These are phyloP conservation scores for Cordylochernes scorpioides DNA, from an alignment of 2,888 invertebrate species.

Conservation along the genomic window DNA sequence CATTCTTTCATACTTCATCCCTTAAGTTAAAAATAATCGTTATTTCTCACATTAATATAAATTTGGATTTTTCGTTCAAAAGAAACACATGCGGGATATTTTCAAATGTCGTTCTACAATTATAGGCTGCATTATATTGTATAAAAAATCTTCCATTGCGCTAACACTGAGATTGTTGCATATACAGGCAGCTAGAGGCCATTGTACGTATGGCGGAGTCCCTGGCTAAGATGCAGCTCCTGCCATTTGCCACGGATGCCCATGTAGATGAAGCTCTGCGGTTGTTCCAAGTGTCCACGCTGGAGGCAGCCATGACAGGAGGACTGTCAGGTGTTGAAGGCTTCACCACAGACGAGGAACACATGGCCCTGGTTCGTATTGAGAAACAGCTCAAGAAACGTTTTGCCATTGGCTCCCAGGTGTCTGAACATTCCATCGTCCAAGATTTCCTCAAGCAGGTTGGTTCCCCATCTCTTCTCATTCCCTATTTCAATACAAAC, in stretches of 20 bases:
- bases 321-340: conserved; percentile 85
- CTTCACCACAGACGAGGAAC: conserved; percentile 79
- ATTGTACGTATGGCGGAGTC: conserved; percentile 83
- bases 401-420: conserved; percentile 83
- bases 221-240: conserved; percentile 82
- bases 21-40: too few species aligned
- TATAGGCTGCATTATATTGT: too few species aligned
- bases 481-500: not conserved
- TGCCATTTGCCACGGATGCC: conserved; percentile 61
- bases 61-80: too few species aligned
- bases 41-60: too few species aligned
- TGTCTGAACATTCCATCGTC: conserved; percentile 74
- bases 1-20: too few species aligned
- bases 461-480: conserved; percentile 13
- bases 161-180: too few species aligned
- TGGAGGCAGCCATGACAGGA: conserved; percentile 82
- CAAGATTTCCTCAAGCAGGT: conserved; percentile 39
- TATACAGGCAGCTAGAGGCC: conserved; percentile 57
- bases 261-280: conserved; percentile 86
- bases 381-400: conserved; percentile 80
- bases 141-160: too few species aligned
- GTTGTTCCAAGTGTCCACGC: conserved; percentile 85
- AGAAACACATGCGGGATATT: too few species aligned
- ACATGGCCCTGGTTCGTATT: conserved; percentile 57
- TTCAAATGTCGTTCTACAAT: too few species aligned